Evolutionary conservation across 2,797 vertebrate species (phyloP), one percentile per base, ranked within the genome.

Genomic region (Dromococcyx pavoninus): DNA sequence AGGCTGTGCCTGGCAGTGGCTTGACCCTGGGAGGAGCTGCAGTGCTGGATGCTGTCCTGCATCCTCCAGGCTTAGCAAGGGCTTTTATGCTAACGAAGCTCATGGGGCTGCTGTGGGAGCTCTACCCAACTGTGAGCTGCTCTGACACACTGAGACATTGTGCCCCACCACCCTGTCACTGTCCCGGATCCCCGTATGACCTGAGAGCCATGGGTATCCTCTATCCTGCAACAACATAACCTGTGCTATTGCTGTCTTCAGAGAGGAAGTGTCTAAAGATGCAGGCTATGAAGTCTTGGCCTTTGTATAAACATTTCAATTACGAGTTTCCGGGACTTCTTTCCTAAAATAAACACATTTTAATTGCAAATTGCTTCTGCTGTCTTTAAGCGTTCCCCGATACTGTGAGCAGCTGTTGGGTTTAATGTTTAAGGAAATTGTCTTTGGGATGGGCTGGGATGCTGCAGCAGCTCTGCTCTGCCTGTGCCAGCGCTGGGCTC

Each of bases 321-420:
- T 91, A 80, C 82, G 56, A 89, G 81, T 94, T 95, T 91, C 93
- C 1, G 4, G 88, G 73, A 86, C 71, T 90, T 95, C 76, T 86
- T 89, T 88, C 61, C 75, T 60, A 89, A 95, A 93, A 93, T 76
- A 95, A 96, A 92, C 86, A 89, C 69, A 96, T 95, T 94, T 95
- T 94, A 95, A 95, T 95, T 95, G 94, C 94, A 95, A 94, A 96
- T 95, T 50, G n/a, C 93, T 78, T 91, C 78, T 91, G 91, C 92
- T 53, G 67, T 69, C 93, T 95, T 77, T 79, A 92, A 39, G 60
- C 86, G 73, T 48, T 72, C 65, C 84, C 88, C 84, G 85, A 43
- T 30, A 35, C 74, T 43, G 77, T 5, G 13, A 91, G 94, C 96
- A 97, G 96, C 93, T 95, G 94, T n/a, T 71, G 77, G 27, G 51